Conservation (phyloP, 2,797 vertebrate species). For the Muscicapa comitata region DNA sequence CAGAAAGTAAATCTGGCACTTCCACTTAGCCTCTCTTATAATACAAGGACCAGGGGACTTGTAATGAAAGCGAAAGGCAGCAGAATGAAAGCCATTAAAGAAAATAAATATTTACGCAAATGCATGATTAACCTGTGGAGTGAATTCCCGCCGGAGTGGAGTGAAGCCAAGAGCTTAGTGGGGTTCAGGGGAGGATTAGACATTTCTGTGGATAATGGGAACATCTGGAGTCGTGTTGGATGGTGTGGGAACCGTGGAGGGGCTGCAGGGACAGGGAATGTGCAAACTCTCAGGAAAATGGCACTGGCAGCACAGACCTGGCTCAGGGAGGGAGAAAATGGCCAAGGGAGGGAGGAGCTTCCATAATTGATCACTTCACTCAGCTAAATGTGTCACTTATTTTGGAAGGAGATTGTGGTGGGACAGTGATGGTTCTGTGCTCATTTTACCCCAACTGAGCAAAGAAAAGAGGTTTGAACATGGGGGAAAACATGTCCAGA, state of each 20-base stretch:
- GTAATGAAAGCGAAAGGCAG: neutral
- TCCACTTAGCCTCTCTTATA: neutral
- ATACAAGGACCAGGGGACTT: constrained; percentile 35
- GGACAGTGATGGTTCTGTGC: fast-evolving
- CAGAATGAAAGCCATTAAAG: constrained; percentile 40
- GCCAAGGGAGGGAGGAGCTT: neutral
- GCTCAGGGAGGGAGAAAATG: neutral
- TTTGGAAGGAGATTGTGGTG: neutral
- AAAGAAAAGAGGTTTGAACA: neutral
- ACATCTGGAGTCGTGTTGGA: neutral
- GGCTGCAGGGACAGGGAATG: fast-evolving
- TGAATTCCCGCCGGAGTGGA: neutral
- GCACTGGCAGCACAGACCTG: neutral
- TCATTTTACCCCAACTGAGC: fast-evolving
- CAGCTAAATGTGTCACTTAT: neutral
- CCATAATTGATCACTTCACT: neutral
- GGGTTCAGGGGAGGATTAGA: neutral
- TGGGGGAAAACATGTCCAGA: neutral
- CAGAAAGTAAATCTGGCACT: constrained; percentile 50
- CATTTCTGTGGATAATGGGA: neutral
- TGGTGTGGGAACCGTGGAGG: neutral
- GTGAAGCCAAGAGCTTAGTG: neutral
- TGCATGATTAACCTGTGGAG: constrained; percentile 52
- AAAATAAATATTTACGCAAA: constrained; percentile 63
- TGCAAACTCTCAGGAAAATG: neutral